phyloP scores from a whole-genome alignment of 2,888 invertebrate genomes.

The Onchidella celtica region DNA sequence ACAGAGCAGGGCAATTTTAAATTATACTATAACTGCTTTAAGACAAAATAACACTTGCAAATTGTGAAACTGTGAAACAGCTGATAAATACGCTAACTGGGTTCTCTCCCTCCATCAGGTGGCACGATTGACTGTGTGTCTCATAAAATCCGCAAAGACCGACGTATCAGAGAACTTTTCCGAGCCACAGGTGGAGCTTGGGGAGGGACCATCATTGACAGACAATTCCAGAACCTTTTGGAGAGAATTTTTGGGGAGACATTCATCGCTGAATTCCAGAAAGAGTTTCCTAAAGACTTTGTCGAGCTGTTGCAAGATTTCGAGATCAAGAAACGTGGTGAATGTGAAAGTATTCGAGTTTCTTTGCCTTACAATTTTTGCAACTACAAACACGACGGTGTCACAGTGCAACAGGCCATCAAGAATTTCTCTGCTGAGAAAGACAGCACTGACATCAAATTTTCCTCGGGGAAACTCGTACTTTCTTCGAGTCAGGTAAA shows the following conservation, averaged over 20 bases:
- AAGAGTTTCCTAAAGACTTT: slow-evolving; percentile 70
- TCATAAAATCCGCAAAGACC: slow-evolving; percentile 73
- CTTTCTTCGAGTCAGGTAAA: slow-evolving; percentile 67
- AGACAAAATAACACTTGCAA: too few relatives aligned
- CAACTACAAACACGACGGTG: slow-evolving; percentile 69
- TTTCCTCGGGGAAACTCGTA: slow-evolving; percentile 74
- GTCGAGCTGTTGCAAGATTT: slow-evolving; percentile 73
- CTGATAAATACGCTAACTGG: too few relatives aligned
- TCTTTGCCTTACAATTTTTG: slow-evolving; percentile 75
- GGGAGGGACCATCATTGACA: slow-evolving; percentile 74
- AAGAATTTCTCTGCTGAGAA: slow-evolving; percentile 63
- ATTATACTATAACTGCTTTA: too few relatives aligned
- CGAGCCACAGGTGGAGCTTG: slow-evolving; percentile 76
- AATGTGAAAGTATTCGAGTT: slow-evolving; percentile 72
- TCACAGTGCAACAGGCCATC: slow-evolving; percentile 70
- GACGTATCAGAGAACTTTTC: slow-evolving; percentile 70
- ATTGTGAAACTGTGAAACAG: too few relatives aligned
- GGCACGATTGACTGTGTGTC: slow-evolving; percentile 76
- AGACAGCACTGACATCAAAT: slow-evolving; percentile 67
- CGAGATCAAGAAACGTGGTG: slow-evolving; percentile 74
- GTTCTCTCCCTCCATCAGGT: slow-evolving; percentile 66
- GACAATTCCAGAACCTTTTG: slow-evolving; percentile 68
- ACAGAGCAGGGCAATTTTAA: too few relatives aligned
- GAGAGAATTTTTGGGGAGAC: slow-evolving; percentile 70
- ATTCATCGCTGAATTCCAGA: slow-evolving; percentile 67